Evolutionary conservation across 2,113 vertebrate genomes (phyloP), one percentile per base, ranked within the genome.

Genomic region (Anser brachyrhynchus): DNA sequence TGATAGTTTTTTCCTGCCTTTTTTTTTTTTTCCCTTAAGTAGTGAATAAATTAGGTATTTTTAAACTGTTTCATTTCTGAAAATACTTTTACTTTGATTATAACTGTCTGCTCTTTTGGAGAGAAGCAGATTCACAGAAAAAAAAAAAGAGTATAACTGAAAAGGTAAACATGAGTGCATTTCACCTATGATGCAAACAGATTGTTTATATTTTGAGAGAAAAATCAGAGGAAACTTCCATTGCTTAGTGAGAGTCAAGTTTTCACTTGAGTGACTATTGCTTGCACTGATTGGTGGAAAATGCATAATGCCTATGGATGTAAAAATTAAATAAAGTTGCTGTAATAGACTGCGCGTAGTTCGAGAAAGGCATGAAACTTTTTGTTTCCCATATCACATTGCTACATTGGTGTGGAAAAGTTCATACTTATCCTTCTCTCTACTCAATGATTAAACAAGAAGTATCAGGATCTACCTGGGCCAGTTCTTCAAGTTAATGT

Each of bases 11-110:
- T 8, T 41, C 22, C 9, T 52, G 18, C 22, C 22, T 10, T 71
- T 71, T 13, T 2, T 10, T 3, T 12, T 51, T 8, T 4, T 12
- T 37, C 16, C 18, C 49, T 7, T 7, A 64, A 59, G 18, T 57
- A 65, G 3, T 33, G 5, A 8, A 52, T 52, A n/a, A 1, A 0
- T 18, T 41, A 64, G 46, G 87, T 74, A 0, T 15, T 43, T 67
- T 73, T 84, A 70, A 41, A 62, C 10, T 20, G 8, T 20, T 87
- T 33, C 20, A 62, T 26, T 4, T 25, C 51, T 74, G 35, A 77
- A 84, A 70, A 81, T 3, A 2, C 6, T 84, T 89, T 70, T 77
- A 6, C 4, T 81, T 21, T 82, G 20, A 44, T 44, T 64, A 67
- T 44, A 79, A 41, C 18, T 9, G 55, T 62, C 9, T 87, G 7